Base-by-base conservation (phyloP, 2,113 vertebrate species). In the Sitta europaea region DNA sequence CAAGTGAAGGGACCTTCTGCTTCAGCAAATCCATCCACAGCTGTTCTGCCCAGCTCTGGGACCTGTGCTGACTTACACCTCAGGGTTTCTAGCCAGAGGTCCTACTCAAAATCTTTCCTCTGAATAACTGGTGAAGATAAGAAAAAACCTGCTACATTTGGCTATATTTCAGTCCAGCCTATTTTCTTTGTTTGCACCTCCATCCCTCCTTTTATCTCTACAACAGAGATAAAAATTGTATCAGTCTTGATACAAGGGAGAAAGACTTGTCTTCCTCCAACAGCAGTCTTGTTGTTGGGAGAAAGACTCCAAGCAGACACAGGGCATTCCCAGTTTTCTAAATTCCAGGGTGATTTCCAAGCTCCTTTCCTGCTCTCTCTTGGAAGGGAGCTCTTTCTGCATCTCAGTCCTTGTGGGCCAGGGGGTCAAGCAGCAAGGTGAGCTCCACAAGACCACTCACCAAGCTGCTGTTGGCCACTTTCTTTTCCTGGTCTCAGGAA, bases 81-180 rank as follows among this genome's bases (percentile, higher is more conserved):
- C 55, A n/a, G 57, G 55, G 31, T 2, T 42, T 50, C 53, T 12
- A 6, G 36, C 16, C 36, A 59, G 47, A 68, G 36, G 10, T 70
- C 58, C 63, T 8, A 7, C 25, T 47, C n/a, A 43, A 55, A 77
- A 42, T 5, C 22, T 58, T 67, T 55, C 28, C 47, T 36, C 40
- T 67, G 38, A 43, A 22, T 28, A 43, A 76, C 0, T 72, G n/a
- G 58, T 17, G 8, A 70, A 50, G 20, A 5, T 3, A 29, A 8
- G 14, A 11, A 82, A 77, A 58, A 50, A 4, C 6, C 6, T 5
- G 15, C 14, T 54, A 4, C 5, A 12, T 51, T 43, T 53, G 12
- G 18, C 23, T 36, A 1, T 13, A 10, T 58, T n/a, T 67, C 0
- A 0, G 63, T 24, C 36, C 33, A 43, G 1, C 38, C 20, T 11